A percentile compares a stretch with the other conserved stretches of the same genome.
Evolutionary conservation across 2,113 vertebrate genomes (phyloP).

Genomic region (Pleuronectes platessa): DNA sequence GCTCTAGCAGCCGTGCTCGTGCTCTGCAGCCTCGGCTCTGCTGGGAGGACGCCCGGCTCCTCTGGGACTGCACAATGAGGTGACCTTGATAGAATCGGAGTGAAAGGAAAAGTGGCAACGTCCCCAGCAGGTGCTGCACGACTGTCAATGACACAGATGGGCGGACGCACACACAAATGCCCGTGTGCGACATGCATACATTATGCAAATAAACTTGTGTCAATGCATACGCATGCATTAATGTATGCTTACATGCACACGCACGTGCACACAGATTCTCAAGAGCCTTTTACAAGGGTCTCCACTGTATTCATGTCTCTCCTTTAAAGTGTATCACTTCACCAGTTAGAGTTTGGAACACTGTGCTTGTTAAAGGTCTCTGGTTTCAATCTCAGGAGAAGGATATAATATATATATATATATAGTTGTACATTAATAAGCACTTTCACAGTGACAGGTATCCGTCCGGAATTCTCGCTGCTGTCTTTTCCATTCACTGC

Average conservation of each 20-base stretch:
- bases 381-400: constrained; percentile 26
- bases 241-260: not conserved
- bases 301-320: constrained; percentile 7
- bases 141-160: constrained; percentile 69
- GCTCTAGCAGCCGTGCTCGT: not conserved
- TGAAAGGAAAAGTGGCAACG: constrained; percentile 45
- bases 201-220: constrained; percentile 63
- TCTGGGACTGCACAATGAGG: constrained; percentile 63
- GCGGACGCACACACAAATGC: constrained; percentile 38
- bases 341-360: constrained; percentile 7
- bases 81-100: constrained; percentile 73
- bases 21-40: constrained; percentile 23
- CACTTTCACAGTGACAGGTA: constrained; percentile 18
- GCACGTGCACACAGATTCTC: constrained; percentile 1
- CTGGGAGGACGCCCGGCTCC: constrained; percentile 23
- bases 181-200: constrained; percentile 47
- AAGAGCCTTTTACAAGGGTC: constrained; percentile 11
- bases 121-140: constrained; percentile 70
- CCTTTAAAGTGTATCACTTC: constrained; percentile 3
- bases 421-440: constrained; percentile 3
- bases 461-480: constrained; percentile 31
- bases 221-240: constrained; percentile 33
- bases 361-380: not conserved
- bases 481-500: constrained; percentile 37
- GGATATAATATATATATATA: not conserved